Base-by-base conservation (phyloP, 2,113 vertebrate genomes). In the Sander vitreus region DNA sequence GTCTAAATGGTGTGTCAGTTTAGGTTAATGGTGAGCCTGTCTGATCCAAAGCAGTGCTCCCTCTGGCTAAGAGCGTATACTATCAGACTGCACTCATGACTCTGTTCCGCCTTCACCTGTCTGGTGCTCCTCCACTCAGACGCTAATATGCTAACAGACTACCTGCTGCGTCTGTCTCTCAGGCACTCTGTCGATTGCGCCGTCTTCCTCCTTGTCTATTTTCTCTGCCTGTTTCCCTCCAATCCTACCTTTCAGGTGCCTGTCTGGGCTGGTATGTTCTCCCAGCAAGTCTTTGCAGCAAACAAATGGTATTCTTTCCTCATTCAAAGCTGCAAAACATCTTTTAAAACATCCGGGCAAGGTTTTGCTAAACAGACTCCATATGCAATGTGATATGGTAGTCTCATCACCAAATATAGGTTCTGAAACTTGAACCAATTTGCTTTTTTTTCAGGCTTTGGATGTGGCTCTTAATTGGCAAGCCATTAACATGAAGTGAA, bases 1-100 rank as follows among this genome's bases (percentile, higher is more conserved):
- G 58, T 82, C 73, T 76, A 90, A 83, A 88, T 88, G 76, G 47
- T 83, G 47, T 83, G 86, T 90, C 89, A 84, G 53, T 19, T 23
- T 50, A 78, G 78, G 86, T 87, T 90, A 91, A 79, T 60, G 67
- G 80, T 30, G 68, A 83, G 57, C 43, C 27, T n/a, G 55, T 81
- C 75, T 78, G 79, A 91, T 78, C 84, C 65, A 73, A 71, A 79
- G 67, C 86, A 80, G 73, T 1, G 53, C 60, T 87, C 77, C 81
- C 79, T 68, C 48, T 77, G 80, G 70, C 59, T 54, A 33, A 21
- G 6, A 65, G 47, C 45, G 58, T 66, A 74, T 53, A 63, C 79
- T 45, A 63, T 64, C 60, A 81, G 81, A 84, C 68, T 78, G 45
- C 23, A 60, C 65, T 87, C 57, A 50, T 59, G 59, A 82, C 79